A percentile compares a stretch with the other conserved stretches of the same genome.
phyloP scores from a whole-genome alignment of 2,888 invertebrate species.

The Agrochola litura region DNA sequence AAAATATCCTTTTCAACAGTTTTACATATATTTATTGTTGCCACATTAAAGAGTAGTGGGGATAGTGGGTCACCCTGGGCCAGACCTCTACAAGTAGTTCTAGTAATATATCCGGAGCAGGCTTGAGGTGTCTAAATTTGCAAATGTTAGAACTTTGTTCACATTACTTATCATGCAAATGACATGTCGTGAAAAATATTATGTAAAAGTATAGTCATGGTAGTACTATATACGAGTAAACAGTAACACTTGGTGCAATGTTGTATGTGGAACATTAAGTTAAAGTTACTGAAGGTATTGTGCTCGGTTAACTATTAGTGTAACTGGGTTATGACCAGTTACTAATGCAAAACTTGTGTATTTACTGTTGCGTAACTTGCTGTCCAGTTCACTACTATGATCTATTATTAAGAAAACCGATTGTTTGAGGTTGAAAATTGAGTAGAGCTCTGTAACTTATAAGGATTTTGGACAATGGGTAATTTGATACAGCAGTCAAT shows the following conservation, averaged over 20 bases:
- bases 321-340: constrained; percentile 54
- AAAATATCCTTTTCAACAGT: not conserved
- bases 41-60: not conserved
- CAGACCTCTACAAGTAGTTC: too few species aligned
- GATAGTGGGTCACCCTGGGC: not conserved
- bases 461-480: constrained; percentile 43
- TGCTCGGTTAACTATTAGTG: constrained; percentile 43
- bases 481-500: constrained; percentile 40
- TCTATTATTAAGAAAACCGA: constrained; percentile 51
- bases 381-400: constrained; percentile 43
- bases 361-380: constrained; percentile 45
- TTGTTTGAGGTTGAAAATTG: constrained; percentile 52
- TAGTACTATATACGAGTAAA: constrained; percentile 4
- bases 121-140: not conserved
- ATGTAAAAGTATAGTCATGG: not conserved
- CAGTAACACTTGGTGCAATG: constrained; percentile 6
- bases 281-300: constrained; percentile 49
- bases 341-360: constrained; percentile 51
- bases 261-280: constrained; percentile 26
- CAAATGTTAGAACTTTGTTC: constrained; percentile 14
- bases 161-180: constrained; percentile 6
- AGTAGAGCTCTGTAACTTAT: constrained; percentile 29
- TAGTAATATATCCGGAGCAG: not conserved
- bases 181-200: constrained; percentile 16
- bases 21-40: not conserved